Evolutionary conservation across 1,140 invertebrate genomes (phyloP), one percentile per base, ranked within the genome.

Genomic region (Dolichoris vasculosae): DNA sequence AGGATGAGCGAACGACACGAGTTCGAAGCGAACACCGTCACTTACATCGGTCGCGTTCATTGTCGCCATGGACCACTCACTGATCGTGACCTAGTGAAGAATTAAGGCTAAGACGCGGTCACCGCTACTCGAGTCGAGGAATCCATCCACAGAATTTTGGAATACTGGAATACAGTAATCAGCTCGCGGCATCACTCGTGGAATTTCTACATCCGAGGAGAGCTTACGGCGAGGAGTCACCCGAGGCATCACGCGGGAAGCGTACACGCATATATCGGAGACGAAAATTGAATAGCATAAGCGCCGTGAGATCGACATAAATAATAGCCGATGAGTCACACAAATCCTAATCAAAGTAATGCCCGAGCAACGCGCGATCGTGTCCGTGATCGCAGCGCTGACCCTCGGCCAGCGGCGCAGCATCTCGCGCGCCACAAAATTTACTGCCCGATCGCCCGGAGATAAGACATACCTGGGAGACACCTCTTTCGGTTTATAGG

Each of bases 401-500:
- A 69, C 17, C 67, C 67, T 69, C 55, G 48, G 26, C 26, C 63
- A 15, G 32, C 76, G 76, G 51, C 48, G 59, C 59, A 73, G 83
- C 75, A 64, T 77, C 76, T 73, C 69, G 79, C 71, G 85, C 43
- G 81, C 73, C 32, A 80, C 43, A 69, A 83, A 86, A 86, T 86
- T 86, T 86, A 86, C 81, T 82, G 76, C 75, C 76, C 40, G 85
- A 86, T 86, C 75, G 75, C 3, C 23, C 9, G 75, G 20, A 73
- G 85, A 86, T 86, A 86, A 86, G 85, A 48, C 76, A 80, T 83
- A 86, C 81, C 81, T 83, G 85, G 59, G 81, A 86, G 81, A 86
- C 85, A 86, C 85, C 85, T 86, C 85, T 83, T 86, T 83, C 85
- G 85, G 85, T 86, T 86, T 86, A 86, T 83, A 86, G 85, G 75